Conservation (phyloP, 1,140 invertebrate species). For the Spodoptera frugiperda region DNA sequence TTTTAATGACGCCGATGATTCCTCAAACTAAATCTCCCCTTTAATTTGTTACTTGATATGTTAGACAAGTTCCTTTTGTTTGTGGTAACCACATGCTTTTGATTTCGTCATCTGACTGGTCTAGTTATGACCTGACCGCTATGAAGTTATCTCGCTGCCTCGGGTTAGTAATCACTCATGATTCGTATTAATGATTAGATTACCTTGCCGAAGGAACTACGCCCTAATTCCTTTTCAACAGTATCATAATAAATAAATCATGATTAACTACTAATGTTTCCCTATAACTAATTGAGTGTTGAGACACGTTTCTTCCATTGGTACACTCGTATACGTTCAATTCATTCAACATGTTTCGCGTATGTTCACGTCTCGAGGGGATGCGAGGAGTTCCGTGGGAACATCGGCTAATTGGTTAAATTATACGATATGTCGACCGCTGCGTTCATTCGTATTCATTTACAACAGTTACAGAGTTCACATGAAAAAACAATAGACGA, state of each 20-base stretch:
- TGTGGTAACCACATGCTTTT: neutral
- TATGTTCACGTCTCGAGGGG: slow-evolving; percentile 65
- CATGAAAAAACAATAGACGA: slow-evolving; percentile 57
- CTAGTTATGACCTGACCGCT: neutral
- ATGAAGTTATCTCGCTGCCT: slow-evolving; percentile 18
- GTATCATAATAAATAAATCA: slow-evolving; percentile 12
- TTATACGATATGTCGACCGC: slow-evolving; percentile 66
- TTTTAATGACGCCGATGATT: slow-evolving; percentile 78
- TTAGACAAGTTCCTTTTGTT: slow-evolving; percentile 2
- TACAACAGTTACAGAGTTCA: slow-evolving; percentile 62
- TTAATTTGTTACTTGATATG: slow-evolving; percentile 33
- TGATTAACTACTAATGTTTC: slow-evolving; percentile 7
- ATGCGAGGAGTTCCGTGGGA: slow-evolving; percentile 64
- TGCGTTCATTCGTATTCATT: slow-evolving; percentile 72
- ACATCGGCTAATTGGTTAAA: slow-evolving; percentile 77
- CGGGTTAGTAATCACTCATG: slow-evolving; percentile 19
- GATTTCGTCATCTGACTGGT: slow-evolving; percentile 5
- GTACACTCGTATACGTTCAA: slow-evolving; percentile 32
- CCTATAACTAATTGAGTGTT: slow-evolving; percentile 10
- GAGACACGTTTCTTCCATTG: slow-evolving; percentile 20
- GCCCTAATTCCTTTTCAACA: slow-evolving; percentile 1
- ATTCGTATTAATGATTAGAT: slow-evolving; percentile 1
- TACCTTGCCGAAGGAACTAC: slow-evolving; percentile 3
- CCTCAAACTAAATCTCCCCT: slow-evolving; percentile 50
- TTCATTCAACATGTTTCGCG: slow-evolving; percentile 51